Evolutionary conservation across 2,888 invertebrate species (phyloP), one percentile per base, ranked within the genome.

Genomic region (Caenorhabditis sinica): DNA sequence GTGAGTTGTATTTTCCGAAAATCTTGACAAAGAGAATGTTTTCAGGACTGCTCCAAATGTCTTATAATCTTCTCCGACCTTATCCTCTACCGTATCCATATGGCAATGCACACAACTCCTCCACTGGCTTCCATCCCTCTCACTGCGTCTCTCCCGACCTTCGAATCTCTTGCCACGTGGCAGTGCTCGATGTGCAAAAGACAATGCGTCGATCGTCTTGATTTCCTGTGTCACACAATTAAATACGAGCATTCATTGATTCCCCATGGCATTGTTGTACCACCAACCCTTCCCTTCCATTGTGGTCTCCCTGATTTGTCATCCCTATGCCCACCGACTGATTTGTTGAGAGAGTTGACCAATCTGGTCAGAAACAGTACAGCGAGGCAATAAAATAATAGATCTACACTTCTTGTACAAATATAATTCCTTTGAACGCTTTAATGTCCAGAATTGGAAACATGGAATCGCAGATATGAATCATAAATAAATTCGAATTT

Each of bases 1-100:
- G 68, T 68, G 33, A 33, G 68, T 68, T 43, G 17, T 15, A n/a
- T 63, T 9, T 23, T 33, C 13, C 3, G 9, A 9, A 76, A 17
- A 33, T 9, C 33, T 8, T 23, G 8, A 40, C 17, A 17, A 60
- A 13, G 11, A 3, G 28, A 25, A 23, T 25, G n/a, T n/a, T 45
- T 77, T n/a, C 68, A 83, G 83, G 81, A 72, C 15, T 84, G 84
- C 33, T 6, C 56, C 0, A 40, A 60, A 17, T 84, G 84, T 53
- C 72, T 84, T 2, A 51, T 81, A 0, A 28, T 84, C 28, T 84
- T 84, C 76, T 23, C 43, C 15, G 84, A 84, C 45, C 28, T 45
- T 15, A 65, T 84, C 20, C 40, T 84, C 33, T 60, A 81, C 61
- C 58, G 72, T 15, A 72, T 81, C 17, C 84, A 84, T 49, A 73